Conservation (phyloP, 2,797 vertebrate genomes). For the Hephaestus fuliginosus region DNA sequence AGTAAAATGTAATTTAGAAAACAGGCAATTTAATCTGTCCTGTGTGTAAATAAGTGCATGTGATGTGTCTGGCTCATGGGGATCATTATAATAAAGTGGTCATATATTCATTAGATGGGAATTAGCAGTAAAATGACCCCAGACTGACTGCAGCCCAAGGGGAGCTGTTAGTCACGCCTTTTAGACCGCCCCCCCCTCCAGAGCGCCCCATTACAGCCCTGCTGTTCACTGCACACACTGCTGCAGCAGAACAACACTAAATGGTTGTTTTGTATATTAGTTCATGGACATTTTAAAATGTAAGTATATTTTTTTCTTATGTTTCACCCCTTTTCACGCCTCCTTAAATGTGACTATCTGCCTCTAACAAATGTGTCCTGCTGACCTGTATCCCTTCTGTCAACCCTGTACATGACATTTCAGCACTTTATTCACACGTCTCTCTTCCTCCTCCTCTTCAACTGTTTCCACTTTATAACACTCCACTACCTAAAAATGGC, state of each 20-base stretch:
- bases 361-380: background rate
- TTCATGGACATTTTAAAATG: background rate
- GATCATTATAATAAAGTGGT: slow-evolving; percentile 72
- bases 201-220: slow-evolving; percentile 36
- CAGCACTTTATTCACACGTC: slow-evolving; percentile 43
- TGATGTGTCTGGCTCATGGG: slow-evolving; percentile 52
- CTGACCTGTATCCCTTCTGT: background rate
- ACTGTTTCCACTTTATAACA: slow-evolving; percentile 7
- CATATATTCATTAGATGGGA: slow-evolving; percentile 77
- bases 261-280: background rate
- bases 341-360: no score
- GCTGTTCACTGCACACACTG: slow-evolving; percentile 29
- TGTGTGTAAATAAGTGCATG: slow-evolving; percentile 50
- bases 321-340: background rate
- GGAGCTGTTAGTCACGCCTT: slow-evolving; percentile 85
- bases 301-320: background rate
- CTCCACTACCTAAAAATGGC: background rate
- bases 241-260: slow-evolving; percentile 48
- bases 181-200: slow-evolving; percentile 75
- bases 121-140: slow-evolving; percentile 83
- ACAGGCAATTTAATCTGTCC: slow-evolving; percentile 55
- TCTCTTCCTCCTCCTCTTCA: slow-evolving; percentile 7
- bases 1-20: slow-evolving; percentile 63
- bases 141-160: slow-evolving; percentile 73
- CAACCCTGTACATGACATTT: background rate